phyloP scores from a whole-genome alignment of 92 coral and sea anemone genomes.

The Blastomussa wellsi region DNA sequence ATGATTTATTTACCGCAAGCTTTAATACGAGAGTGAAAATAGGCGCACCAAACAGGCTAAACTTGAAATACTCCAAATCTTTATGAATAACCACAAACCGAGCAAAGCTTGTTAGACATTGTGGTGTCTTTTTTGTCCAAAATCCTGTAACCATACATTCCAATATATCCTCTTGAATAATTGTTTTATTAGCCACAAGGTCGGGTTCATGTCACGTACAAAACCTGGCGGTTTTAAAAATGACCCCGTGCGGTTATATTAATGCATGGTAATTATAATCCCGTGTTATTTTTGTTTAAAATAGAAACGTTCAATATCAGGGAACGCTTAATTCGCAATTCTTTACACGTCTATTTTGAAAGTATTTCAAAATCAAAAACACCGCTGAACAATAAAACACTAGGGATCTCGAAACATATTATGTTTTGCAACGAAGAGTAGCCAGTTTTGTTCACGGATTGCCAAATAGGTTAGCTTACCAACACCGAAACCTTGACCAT shows the following conservation, averaged over 20 bases:
- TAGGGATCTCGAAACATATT: neutral
- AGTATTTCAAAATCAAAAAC: neutral
- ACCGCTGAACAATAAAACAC: neutral
- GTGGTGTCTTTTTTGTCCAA: neutral
- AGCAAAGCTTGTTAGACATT: neutral
- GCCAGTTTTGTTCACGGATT: neutral
- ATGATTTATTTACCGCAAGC: neutral
- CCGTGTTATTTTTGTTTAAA: conserved; percentile 1
- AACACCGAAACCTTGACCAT: neutral
- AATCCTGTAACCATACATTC: neutral
- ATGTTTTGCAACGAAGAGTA: neutral
- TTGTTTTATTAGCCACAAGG: conserved; percentile 1
- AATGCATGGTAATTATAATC: neutral
- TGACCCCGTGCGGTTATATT: neutral
- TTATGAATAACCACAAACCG: conserved; percentile 1
- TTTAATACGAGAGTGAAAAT: neutral
- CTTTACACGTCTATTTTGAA: neutral
- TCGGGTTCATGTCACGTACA: neutral
- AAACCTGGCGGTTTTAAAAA: neutral
- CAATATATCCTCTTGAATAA: neutral
- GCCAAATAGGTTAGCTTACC: neutral
- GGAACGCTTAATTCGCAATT: neutral
- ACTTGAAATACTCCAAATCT: neutral
- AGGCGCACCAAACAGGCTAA: neutral
- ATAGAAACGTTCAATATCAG: neutral